These are phyloP conservation scores for Caenorhabditis doughertyi DNA, from an alignment of 2,888 invertebrate species.

Conservation along the genomic window DNA sequence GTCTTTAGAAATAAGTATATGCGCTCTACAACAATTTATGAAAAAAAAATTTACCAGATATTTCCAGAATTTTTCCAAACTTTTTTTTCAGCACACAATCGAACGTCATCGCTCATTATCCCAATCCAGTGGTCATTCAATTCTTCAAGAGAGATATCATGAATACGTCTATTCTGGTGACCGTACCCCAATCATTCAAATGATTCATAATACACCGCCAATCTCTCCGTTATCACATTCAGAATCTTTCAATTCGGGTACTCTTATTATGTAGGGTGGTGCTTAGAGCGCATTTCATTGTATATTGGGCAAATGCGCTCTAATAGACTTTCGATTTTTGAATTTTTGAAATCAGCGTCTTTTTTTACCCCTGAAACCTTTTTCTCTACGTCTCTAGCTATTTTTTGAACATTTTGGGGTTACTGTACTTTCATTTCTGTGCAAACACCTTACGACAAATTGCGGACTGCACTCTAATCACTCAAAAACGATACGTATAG, in stretches of 20 bases:
- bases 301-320: background rate
- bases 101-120: slow-evolving; percentile 54
- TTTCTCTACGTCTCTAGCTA: background rate
- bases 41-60: no score
- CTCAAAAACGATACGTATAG: background rate
- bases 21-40: no score
- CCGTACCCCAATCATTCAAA: slow-evolving; percentile 28
- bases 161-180: slow-evolving; percentile 46
- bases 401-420: background rate
- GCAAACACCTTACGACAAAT: background rate
- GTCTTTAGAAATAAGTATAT: no score
- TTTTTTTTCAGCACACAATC: slow-evolving; percentile 62
- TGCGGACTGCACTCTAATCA: background rate
- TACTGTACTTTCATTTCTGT: background rate
- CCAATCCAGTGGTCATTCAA: slow-evolving; percentile 42
- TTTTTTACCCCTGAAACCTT: background rate
- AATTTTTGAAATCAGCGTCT: background rate
- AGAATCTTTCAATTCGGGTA: slow-evolving; percentile 62
- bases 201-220: slow-evolving; percentile 53
- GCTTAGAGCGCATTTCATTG: background rate
- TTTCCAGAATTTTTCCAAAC: no score
- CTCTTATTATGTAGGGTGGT: slow-evolving; percentile 58
- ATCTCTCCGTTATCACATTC: slow-evolving; percentile 56
- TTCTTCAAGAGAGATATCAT: slow-evolving; percentile 38
- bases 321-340: background rate